phyloP scores from a whole-genome alignment of 2,113 vertebrate genomes.

The Ranitomeya imitator region DNA sequence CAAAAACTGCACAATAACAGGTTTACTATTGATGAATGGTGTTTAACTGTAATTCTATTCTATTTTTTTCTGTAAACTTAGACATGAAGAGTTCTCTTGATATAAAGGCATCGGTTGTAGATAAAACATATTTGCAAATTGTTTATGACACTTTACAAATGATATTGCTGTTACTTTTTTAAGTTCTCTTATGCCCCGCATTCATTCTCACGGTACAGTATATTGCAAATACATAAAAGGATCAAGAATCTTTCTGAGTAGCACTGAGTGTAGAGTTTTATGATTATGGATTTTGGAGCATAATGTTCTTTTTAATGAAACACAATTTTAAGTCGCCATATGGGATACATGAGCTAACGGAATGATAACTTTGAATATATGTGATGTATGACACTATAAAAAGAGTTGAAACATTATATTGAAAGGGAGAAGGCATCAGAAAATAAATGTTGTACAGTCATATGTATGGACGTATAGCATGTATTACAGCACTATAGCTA shows the following conservation, averaged over 20 bases:
- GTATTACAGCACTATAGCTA: background rate
- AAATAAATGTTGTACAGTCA: background rate
- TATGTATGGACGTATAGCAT: no score
- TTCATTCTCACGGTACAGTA: constrained; percentile 23
- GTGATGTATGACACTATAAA: background rate
- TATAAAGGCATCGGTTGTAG: background rate
- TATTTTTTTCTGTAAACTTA: background rate
- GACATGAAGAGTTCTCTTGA: background rate
- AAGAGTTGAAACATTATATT: background rate
- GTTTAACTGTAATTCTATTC: background rate
- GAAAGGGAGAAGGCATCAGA: background rate
- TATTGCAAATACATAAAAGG: constrained; percentile 35
- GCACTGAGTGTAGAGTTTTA: constrained; percentile 27
- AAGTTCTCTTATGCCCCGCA: constrained; percentile 32
- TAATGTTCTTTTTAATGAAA: constrained; percentile 40
- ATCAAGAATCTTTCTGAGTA: constrained; percentile 23
- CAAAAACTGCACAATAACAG: background rate
- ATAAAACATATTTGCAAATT: constrained; percentile 20
- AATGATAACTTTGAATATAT: background rate
- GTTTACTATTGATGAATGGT: background rate
- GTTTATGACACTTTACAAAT: constrained; percentile 34
- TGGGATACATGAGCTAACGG: background rate
- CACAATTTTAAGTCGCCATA: constrained; percentile 36
- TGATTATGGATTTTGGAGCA: constrained; percentile 21
- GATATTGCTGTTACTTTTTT: constrained; percentile 29